Evolutionary conservation across 2,888 invertebrate species (phyloP).

Genomic region (Onthophagus sagittarius): DNA sequence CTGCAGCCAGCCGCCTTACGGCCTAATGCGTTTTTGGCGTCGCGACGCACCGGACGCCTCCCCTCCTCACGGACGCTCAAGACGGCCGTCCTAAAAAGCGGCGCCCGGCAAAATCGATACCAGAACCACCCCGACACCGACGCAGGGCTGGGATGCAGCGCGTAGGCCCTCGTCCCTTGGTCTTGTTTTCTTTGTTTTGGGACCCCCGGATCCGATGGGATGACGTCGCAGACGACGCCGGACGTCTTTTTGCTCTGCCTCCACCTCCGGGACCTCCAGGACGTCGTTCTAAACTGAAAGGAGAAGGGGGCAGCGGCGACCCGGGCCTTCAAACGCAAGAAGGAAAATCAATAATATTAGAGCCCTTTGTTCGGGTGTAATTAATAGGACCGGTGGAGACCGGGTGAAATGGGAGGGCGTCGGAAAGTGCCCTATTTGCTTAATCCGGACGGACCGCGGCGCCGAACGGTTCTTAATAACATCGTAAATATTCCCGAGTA

Average conservation of each 20-base stretch:
- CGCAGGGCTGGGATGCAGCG: neutral
- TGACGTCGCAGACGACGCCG: neutral
- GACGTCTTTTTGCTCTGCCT: neutral
- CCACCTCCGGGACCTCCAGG: neutral
- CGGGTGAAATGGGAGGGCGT: neutral
- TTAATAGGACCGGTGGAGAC: neutral
- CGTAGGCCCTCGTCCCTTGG: neutral
- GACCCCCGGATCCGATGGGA: neutral
- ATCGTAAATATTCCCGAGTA: neutral
- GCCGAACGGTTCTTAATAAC: neutral
- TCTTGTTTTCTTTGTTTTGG: neutral
- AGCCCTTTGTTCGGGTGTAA: constrained; percentile 9
- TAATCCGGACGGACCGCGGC: neutral
- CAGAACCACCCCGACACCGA: neutral
- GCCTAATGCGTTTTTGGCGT: constrained; percentile 31
- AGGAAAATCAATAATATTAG: constrained; percentile 12
- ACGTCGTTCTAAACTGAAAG: neutral
- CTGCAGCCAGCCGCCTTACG: constrained; percentile 28
- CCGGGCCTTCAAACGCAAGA: neutral
- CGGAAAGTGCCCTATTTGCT: neutral
- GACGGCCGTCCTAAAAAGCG: neutral
- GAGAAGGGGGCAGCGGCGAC: neutral
- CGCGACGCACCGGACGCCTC: constrained; percentile 9
- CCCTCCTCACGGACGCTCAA: neutral
- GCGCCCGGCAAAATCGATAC: neutral